A percentile compares a stretch with the other conserved stretches of the same genome.
Conservation (phyloP, 1,140 invertebrate genomes). For the Aethina tumida region DNA sequence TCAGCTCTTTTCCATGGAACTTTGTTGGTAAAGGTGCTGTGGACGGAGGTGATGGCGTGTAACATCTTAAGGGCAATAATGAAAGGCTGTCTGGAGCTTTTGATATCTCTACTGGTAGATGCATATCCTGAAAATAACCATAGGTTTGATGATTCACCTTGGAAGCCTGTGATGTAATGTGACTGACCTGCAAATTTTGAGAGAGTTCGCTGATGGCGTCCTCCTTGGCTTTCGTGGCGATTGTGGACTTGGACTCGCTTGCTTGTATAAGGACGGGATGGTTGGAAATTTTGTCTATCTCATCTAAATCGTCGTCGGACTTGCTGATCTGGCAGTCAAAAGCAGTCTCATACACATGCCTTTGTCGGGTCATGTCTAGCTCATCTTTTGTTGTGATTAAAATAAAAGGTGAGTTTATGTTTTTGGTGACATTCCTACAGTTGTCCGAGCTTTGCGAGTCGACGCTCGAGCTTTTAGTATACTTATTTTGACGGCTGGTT, state of each 20-base stretch:
- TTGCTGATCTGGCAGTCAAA: constrained; percentile 78
- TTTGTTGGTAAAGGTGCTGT: constrained; percentile 70
- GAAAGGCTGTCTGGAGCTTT: constrained; percentile 24
- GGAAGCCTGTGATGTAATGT: neutral
- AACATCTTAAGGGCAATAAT: constrained; percentile 41
- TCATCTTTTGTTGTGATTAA: no score
- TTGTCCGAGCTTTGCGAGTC: constrained; percentile 50
- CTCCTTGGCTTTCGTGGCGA: constrained; percentile 9
- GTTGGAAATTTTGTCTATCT: constrained; percentile 69
- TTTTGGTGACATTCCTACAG: constrained; percentile 18
- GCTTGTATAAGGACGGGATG: constrained; percentile 60
- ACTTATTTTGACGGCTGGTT: constrained; percentile 21
- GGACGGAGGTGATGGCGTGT: constrained; percentile 67
- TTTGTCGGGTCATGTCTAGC: constrained; percentile 53
- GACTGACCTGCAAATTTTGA: constrained; percentile 21
- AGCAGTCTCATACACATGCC: constrained; percentile 78
- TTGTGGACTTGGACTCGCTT: constrained; percentile 18
- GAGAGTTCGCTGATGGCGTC: constrained; percentile 19
- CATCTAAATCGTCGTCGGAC: constrained; percentile 71
- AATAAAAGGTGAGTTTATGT: no score
- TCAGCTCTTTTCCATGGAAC: constrained; percentile 60
- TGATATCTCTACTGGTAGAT: constrained; percentile 33
- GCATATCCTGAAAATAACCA: constrained; percentile 25
- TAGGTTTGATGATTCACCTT: neutral
- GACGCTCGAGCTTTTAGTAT: constrained; percentile 53